phyloP scores from a whole-genome alignment of 2,113 vertebrate species.

The Corydoras sp. region DNA sequence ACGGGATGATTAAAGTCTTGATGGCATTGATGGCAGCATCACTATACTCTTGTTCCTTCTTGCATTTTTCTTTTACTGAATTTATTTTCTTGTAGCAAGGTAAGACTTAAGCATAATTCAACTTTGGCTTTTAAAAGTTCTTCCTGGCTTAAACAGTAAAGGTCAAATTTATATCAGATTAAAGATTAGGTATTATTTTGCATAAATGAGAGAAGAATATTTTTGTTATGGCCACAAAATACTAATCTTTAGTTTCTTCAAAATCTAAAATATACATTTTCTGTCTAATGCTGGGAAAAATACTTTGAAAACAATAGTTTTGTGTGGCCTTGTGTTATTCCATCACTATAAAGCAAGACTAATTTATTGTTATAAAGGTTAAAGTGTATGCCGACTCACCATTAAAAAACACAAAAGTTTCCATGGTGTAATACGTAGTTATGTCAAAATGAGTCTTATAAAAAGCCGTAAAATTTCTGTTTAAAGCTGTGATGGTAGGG shows the following conservation, averaged over 20 bases:
- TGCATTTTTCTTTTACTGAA: neutral
- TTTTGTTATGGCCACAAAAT: neutral
- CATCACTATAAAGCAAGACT: neutral
- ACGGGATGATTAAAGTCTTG: neutral
- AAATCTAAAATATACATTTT: no score
- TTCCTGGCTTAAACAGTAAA: neutral
- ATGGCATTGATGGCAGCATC: no score
- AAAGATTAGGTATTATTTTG: conserved; percentile 5
- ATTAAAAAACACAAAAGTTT: neutral
- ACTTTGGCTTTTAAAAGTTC: conserved; percentile 8
- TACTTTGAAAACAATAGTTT: no score
- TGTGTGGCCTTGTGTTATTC: no score
- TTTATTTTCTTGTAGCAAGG: neutral
- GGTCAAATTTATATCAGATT: neutral
- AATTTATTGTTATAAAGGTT: conserved; percentile 14
- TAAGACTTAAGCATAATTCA: neutral
- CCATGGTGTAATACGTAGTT: neutral
- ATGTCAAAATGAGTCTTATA: neutral
- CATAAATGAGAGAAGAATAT: neutral
- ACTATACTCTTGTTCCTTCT: neutral
- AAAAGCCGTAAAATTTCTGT: neutral
- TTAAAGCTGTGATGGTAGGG: neutral
- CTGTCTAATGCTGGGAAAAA: no score
- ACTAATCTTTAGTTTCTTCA: no score
- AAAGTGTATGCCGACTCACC: neutral